Base-by-base conservation (phyloP, 1,140 invertebrate genomes). In the Euura saliciscinereae region DNA sequence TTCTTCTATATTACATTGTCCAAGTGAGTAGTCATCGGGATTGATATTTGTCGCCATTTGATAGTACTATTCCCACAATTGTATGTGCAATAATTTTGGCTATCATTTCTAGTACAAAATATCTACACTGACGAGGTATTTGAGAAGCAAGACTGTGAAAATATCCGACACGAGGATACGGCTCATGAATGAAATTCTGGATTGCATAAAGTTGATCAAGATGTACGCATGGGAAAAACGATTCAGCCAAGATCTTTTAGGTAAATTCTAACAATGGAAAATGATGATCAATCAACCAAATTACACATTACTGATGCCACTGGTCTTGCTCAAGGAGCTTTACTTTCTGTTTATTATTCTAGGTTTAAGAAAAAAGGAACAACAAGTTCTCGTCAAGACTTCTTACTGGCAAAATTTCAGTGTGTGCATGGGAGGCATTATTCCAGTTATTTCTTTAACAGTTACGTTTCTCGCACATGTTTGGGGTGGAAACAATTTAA, bases 181-280 rank as follows among this genome's bases (percentile, higher is more conserved):
- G 28, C 28, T 28, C 1, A 28, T 28, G 28, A 28, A 28, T 28
- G 28, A 28, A 28, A 85, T 91, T 28, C 78, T 92, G 6, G 86
- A 88, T 65, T 87, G 84, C 74, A 90, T 93, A 45, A 89, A 93
- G 85, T 89, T 95, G 28, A 94, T 98, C 73, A 97, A 98, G 89
- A 94, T 97, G 91, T 96, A 96, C 1, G 28, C 28, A 28, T 28
- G 28, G 28, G 28, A 28, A 28, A 28, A 28, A 28, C 28, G 28
- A 28, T 96, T 97, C 82, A 88, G 91, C 65, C 84, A 88, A 71
- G 79, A 82, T 77, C 78, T 86, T 73, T 70, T 82, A n/a, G 78
- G 83, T 85, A 74, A 76, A 74, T 75, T 70, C 69, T 74, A 28
- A 28, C 28, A 28, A 28, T 28, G 28, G 28, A 28, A 28, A 28